These are phyloP conservation scores for Deroptyus accipitrinus DNA, from an alignment of 2,113 vertebrate genomes.

Conservation along the genomic window DNA sequence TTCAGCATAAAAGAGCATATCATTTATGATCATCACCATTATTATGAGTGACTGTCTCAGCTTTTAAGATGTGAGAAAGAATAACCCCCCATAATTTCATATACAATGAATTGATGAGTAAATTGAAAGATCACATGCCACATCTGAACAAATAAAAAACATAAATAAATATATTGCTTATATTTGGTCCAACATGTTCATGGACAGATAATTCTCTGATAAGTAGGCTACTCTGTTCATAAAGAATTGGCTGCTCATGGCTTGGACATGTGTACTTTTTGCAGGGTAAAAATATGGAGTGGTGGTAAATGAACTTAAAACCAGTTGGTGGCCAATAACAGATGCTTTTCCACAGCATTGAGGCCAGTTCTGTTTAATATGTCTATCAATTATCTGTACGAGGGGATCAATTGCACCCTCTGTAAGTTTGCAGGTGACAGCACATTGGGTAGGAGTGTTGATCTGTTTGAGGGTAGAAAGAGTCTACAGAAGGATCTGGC, in stretches of 20 bases:
- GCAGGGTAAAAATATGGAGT: background rate
- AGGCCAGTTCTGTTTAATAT: background rate
- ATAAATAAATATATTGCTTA: background rate
- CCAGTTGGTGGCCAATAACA: background rate
- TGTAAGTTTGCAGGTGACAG: background rate
- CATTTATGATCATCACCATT: background rate
- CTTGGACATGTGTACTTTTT: background rate
- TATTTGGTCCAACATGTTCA: background rate
- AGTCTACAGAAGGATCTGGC: accelerated
- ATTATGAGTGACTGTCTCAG: background rate
- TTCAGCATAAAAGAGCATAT: background rate
- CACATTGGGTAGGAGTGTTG: accelerated
- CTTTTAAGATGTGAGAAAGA: background rate
- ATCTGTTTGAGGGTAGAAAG: background rate
- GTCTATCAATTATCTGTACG: background rate
- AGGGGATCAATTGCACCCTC: background rate
- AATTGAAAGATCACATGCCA: background rate
- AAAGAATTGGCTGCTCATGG: background rate
- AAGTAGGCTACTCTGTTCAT: background rate
- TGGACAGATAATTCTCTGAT: background rate
- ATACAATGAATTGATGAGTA: background rate
- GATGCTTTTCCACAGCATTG: background rate
- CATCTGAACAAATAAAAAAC: background rate
- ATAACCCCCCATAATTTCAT: background rate
- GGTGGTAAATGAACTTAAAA: background rate